Conservation (phyloP, 2,797 vertebrate genomes). For the Ispidina lecontei region DNA sequence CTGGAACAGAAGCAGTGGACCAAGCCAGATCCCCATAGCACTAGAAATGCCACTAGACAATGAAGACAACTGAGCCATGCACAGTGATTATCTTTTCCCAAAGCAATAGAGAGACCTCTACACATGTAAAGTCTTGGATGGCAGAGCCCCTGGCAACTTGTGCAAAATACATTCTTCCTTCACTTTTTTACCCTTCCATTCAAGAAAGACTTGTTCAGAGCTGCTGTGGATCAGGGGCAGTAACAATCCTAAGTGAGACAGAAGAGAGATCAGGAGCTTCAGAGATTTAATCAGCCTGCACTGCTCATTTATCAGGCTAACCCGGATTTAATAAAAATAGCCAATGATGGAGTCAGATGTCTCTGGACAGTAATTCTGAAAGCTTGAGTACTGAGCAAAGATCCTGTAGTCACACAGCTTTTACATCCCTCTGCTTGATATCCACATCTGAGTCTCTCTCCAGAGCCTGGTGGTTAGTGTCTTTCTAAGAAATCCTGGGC, state of each 20-base stretch:
- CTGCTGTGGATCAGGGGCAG: neutral
- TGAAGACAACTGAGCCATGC: neutral
- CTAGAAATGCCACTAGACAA: neutral
- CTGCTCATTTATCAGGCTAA: neutral
- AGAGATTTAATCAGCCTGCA: neutral
- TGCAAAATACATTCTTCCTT: neutral
- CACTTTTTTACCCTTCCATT: neutral
- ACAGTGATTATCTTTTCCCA: neutral
- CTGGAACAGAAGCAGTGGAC: neutral
- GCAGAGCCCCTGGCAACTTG: neutral
- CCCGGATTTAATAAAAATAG: neutral
- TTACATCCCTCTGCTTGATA: neutral
- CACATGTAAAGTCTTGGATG: neutral
- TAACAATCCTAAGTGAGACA: neutral
- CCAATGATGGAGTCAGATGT: rapidly evolving
- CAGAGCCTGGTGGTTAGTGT: neutral
- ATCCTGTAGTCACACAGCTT: neutral
- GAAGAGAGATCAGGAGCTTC: neutral
- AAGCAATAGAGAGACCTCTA: neutral
- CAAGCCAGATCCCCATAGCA: rapidly evolving
- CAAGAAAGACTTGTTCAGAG: neutral
- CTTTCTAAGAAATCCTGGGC: neutral
- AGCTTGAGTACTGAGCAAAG: neutral
- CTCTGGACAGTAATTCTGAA: neutral
- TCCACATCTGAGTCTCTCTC: neutral